A percentile compares a stretch with the other conserved stretches of the same genome.
These are phyloP conservation scores for Orchesellides sinensis DNA, from an alignment of 2,888 invertebrate genomes.

Conservation along the genomic window DNA sequence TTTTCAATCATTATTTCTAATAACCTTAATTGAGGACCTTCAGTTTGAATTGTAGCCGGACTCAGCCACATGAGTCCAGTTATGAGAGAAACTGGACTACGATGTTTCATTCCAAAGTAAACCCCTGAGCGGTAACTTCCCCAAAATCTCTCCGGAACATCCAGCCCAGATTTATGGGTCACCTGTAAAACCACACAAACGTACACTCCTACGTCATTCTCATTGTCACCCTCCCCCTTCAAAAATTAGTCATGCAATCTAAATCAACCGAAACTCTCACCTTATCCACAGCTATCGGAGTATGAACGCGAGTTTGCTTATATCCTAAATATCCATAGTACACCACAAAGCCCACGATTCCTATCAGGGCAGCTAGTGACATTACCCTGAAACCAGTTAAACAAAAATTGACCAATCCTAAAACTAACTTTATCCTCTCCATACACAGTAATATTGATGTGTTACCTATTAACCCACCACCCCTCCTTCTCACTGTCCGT, in stretches of 20 bases:
- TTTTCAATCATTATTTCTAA: too few relatives aligned
- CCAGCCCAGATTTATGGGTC: conserved; percentile 83
- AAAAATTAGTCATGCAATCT: neutral
- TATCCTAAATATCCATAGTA: conserved; percentile 89
- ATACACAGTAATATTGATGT: neutral
- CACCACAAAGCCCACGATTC: conserved; percentile 82
- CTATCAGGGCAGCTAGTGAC: conserved; percentile 68
- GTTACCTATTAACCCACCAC: conserved; percentile 57
- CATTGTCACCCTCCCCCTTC: too few relatives aligned
- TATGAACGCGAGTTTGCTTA: conserved; percentile 91
- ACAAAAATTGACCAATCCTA: neutral
- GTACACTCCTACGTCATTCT: too few relatives aligned
- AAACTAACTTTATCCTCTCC: neutral
- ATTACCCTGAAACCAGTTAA: conserved; percentile 59
- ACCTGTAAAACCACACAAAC: conserved; percentile 81
- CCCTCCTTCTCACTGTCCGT: conserved; percentile 36
- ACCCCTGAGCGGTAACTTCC: conserved; percentile 93
- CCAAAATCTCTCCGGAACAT: conserved; percentile 91
- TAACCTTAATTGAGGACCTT: conserved; percentile 86
- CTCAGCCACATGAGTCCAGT: conserved; percentile 99
- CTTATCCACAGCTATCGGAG: conserved; percentile 88
- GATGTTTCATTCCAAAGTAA: conserved; percentile 93
- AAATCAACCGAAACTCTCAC: conserved; percentile 77
- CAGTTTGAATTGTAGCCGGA: conserved; percentile 82
- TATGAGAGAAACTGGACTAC: conserved; percentile 91